Base-by-base conservation (phyloP, 2,797 vertebrate genomes). In the Muscicapa striata region DNA sequence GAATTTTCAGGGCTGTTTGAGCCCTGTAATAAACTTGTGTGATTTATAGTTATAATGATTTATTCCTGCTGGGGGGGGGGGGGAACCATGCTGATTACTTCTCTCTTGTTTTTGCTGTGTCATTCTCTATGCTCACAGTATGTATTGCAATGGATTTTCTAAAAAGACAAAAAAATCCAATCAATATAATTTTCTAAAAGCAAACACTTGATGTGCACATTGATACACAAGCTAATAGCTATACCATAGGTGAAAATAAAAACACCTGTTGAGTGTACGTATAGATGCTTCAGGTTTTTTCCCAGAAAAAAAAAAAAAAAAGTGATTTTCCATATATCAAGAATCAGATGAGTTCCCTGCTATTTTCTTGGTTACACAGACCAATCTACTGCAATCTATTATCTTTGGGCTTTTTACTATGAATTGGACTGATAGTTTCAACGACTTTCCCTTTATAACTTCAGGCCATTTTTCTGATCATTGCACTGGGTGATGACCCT, bases 11-110 rank as follows among this genome's bases (percentile, higher is more conserved):
- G 75, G 62, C 55, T 64, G 52, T 95, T 87, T 81, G 58, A 89
- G 49, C 48, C 70, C 82, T 94, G 78, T 84, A 95, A 95, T 92
- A 96, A 30, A 95, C 61, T 68, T 90, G 85, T 84, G 87, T 96
- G 90, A 94, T 95, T 96, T 93, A 94, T 49, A 86, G 73, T 78
- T 92, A 67, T 30, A 88, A 94, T 12, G 26, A 94, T 93, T 94
- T 93, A 86, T 84, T 96, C 84, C 86, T 94, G 58, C 64, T 93
- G 92, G 58, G 34, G 67, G 32, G 26, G 32, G 26, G 59, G 21
- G 61, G 38, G 2, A 70, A 93, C 48, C 64, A 77, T 62, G 46
- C 66, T 83, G 86, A 94, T 93, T 91, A 64, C 75, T 84, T 89
- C 58, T 87, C 19, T 89, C 67, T 84, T 70, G 58, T 10, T 93